Evolutionary conservation across 2,113 vertebrate species (phyloP).

Genomic region (Verasper variegatus): DNA sequence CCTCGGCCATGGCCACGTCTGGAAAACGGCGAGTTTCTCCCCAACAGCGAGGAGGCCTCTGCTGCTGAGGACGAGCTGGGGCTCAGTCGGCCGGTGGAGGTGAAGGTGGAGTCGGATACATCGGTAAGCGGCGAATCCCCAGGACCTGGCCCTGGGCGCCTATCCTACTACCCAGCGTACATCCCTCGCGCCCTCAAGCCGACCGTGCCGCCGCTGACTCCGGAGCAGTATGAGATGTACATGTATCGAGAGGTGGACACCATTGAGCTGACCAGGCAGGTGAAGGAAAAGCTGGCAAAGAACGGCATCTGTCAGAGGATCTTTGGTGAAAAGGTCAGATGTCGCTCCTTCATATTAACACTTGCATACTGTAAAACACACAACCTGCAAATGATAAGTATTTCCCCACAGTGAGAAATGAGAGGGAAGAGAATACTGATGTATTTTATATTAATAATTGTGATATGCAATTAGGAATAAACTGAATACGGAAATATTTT

Average conservation of each 20-base stretch:
- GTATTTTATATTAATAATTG: too few species aligned
- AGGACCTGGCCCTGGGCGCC: constrained; percentile 71
- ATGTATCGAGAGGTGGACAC: constrained; percentile 99
- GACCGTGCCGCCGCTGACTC: constrained; percentile 93
- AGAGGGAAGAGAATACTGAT: background rate
- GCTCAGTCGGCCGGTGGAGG: constrained; percentile 79
- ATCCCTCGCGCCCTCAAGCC: constrained; percentile 94
- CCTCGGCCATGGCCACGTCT: constrained; percentile 86
- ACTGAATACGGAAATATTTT: too few species aligned
- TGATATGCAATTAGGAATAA: too few species aligned
- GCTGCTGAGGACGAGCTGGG: constrained; percentile 85
- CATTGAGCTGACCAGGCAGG: constrained; percentile 94
- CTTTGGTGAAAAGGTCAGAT: constrained; percentile 96
- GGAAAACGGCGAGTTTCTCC: constrained; percentile 79
- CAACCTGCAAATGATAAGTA: too few species aligned
- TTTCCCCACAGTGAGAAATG: background rate
- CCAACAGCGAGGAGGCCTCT: constrained; percentile 85
- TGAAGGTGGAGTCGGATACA: constrained; percentile 88
- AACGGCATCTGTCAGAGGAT: constrained; percentile 99
- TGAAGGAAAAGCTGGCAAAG: constrained; percentile 99
- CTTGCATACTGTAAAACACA: background rate
- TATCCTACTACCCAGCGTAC: constrained; percentile 90
- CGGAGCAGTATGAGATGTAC: constrained; percentile 98
- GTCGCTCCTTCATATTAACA: background rate
- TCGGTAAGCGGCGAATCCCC: constrained; percentile 70